Percentiles rank a stretch among this genome's conserved stretches.
Conservation (phyloP, 2,113 vertebrate genomes). For the Phodopus roborovskii region DNA sequence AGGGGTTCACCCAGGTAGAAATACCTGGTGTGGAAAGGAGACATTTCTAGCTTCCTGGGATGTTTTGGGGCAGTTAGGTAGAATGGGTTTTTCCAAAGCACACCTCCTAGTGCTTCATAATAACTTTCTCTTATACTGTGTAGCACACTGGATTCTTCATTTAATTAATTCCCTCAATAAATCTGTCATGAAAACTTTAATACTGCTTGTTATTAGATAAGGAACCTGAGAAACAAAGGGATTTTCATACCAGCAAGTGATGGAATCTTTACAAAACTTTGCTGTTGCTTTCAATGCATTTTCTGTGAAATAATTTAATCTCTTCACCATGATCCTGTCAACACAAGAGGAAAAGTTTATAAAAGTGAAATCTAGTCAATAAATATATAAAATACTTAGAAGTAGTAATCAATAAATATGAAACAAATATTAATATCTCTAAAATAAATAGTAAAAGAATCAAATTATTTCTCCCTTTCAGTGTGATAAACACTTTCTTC, state of each 20-base stretch:
- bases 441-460: conserved; percentile 21
- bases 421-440: neutral
- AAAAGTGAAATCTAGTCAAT: neutral
- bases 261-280: neutral
- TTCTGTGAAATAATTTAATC: neutral
- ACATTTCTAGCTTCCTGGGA: neutral
- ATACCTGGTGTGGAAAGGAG: neutral
- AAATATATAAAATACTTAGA: neutral
- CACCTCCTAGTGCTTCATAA: neutral
- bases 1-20: neutral
- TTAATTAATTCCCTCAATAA: neutral
- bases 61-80: neutral
- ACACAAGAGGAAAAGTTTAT: neutral
- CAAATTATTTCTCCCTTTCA: neutral
- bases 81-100: neutral
- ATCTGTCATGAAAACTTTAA: neutral
- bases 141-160: neutral
- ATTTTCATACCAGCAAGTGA: neutral
- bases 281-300: neutral
- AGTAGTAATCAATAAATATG: neutral
- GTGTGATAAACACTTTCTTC: neutral
- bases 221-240: neutral
- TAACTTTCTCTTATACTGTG: neutral
- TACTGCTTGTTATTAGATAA: neutral
- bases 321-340: neutral